phyloP scores from a whole-genome alignment of 1,140 invertebrate genomes.

The Euura lappo region DNA sequence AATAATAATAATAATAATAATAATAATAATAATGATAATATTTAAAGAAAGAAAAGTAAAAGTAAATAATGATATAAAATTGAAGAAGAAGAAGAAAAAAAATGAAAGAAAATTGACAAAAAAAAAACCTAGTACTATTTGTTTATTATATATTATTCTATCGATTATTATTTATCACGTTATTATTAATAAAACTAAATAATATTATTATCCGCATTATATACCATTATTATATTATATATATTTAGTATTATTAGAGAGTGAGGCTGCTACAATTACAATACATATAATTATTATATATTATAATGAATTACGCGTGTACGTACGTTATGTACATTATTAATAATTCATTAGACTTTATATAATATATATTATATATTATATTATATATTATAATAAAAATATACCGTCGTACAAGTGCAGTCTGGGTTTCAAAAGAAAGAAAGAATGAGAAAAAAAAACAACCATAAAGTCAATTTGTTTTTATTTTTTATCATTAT shows the following conservation, averaged over 20 bases:
- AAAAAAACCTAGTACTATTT: conserved; percentile 23
- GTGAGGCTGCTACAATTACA: conserved; percentile 53
- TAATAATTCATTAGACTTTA: conserved; percentile 53
- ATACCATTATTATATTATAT: conserved; percentile 48
- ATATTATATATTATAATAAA: conserved; percentile 50
- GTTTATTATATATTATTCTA: conserved; percentile 45
- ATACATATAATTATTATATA: no score
- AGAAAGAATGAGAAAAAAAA: no score
- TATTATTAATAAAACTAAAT: conserved; percentile 46
- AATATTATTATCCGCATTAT: conserved; percentile 51
- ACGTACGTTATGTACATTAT: conserved; percentile 46
- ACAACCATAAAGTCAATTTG: conserved; percentile 6
- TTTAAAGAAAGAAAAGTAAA: not conserved
- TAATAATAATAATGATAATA: no score
- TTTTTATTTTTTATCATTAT: conserved; percentile 5
- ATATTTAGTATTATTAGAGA: conserved; percentile 56
- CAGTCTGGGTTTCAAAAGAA: not conserved
- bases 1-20: no score
- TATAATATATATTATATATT: conserved; percentile 46
- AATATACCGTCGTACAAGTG: conserved; percentile 29
- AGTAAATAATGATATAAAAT: conserved; percentile 20
- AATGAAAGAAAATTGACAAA: no score
- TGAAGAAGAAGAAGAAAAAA: conserved; percentile 8
- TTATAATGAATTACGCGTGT: conserved; percentile 57
- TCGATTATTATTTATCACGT: conserved; percentile 45